Base-by-base conservation (phyloP, 2,888 invertebrate genomes). In the Campoletis raptor region DNA sequence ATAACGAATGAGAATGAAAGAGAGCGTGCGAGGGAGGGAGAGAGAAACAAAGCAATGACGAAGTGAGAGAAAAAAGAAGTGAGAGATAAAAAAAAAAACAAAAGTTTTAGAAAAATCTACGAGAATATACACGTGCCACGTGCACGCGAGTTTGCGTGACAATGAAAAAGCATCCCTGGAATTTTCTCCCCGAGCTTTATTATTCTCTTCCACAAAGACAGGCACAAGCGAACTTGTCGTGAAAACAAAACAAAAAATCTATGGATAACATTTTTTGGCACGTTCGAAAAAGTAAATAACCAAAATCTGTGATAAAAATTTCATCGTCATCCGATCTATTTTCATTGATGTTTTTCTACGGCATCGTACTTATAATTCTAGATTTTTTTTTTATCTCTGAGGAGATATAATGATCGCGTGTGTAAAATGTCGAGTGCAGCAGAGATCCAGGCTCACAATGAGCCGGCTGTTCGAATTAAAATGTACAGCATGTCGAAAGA, bases 81-180 rank as follows among this genome's bases (percentile, higher is more conserved):
- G n/a, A n/a, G n/a, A n/a, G 30, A 70, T 1, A 73, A 78, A 83
- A 83, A 72, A 69, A 30, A 83, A 72, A 69, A 30, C 30, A 30
- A 30, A 72, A 61, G 6, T 21, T 61, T 61, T 61, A 15, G 61
- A 70, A 72, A 45, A 70, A 48, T 66, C 42, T 66, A 66, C 66
- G 66, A 37, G 66, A 40, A 40, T 66, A 40, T 66, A 66, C 70
- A 57, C 73, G 52, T 67, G 79, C 66, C 66, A 54, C 64, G 54
- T 24, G 73, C 83, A 83, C 83, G 79, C 73, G 73, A 79, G 66
- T 79, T 83, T 83, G 79, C 83, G 83, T 80, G 84, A 80, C 61
- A 48, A 66, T 36, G 18, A 48, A 61, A 64, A 45, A 52, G 77
- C 69, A 69, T 30, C 45, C 76, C 30, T 61, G 52, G 72, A 78